Conservation (phyloP, 30 jellyfish, hydroid and myxozoan genomes). For the Hydractinia symbiolongicarpus region DNA sequence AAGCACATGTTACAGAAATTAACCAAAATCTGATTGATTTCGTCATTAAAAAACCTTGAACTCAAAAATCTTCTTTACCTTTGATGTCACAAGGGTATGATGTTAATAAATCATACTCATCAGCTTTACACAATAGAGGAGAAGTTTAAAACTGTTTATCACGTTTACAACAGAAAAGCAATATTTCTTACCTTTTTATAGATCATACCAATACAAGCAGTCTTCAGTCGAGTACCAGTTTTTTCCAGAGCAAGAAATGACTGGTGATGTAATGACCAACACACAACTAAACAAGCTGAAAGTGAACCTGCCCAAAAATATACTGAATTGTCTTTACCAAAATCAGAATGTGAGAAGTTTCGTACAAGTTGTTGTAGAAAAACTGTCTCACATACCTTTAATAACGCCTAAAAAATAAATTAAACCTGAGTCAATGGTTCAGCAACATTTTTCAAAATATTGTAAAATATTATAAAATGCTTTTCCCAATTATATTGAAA, state of each 20-base stretch:
- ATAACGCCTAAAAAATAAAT: conserved; percentile 21
- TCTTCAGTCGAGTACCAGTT: conserved; percentile 38
- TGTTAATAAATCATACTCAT: too few species aligned
- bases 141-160: too few species aligned
- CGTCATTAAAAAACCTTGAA: neutral
- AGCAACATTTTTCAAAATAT: too few species aligned
- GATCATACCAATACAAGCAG: conserved; percentile 34
- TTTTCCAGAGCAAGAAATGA: conserved; percentile 21
- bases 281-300: neutral
- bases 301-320: conserved; percentile 30
- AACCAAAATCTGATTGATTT: too few species aligned
- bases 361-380: conserved; percentile 34
- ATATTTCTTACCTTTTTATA: conserved; percentile 39
- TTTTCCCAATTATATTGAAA: too few species aligned
- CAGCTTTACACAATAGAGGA: too few species aligned
- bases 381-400: conserved; percentile 10
- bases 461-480: too few species aligned
- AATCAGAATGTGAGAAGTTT: conserved; percentile 14
- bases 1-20: neutral
- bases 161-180: too few species aligned
- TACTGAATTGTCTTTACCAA: conserved; percentile 25
- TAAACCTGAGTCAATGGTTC: neutral
- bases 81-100: too few species aligned
- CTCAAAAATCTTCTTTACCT: neutral
- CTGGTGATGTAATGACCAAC: conserved; percentile 20